These are phyloP conservation scores for Drosophila niveifrons DNA, from an alignment of 2,888 invertebrate genomes.

Conservation along the genomic window DNA sequence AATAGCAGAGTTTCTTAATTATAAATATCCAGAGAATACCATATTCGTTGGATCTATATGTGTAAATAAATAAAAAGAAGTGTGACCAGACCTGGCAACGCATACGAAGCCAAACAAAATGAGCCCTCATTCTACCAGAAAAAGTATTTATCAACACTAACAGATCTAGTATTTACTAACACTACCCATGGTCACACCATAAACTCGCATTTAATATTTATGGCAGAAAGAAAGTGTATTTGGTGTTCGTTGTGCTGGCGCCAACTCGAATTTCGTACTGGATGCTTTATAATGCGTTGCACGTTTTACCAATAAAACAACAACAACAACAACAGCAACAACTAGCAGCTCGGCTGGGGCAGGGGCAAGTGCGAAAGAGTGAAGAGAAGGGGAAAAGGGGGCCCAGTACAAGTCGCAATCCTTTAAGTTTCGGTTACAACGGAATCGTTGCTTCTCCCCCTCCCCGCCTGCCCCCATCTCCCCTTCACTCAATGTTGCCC, in stretches of 20 bases:
- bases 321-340: conserved; percentile 49
- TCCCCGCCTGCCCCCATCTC: too few relatives aligned
- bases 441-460: conserved; percentile 33
- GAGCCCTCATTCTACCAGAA: too few relatives aligned
- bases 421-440: conserved; percentile 66
- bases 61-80: too few relatives aligned
- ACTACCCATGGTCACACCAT: too few relatives aligned
- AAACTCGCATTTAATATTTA: too few relatives aligned
- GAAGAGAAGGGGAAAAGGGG: not conserved
- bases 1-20: too few relatives aligned
- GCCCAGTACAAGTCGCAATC: conserved; percentile 52
- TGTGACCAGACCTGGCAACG: too few relatives aligned
- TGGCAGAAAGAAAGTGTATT: not conserved
- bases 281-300: conserved; percentile 62
- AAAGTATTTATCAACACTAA: too few relatives aligned
- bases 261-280: not conserved
- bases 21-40: too few relatives aligned
- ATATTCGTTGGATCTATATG: too few relatives aligned
- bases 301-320: conserved; percentile 74
- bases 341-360: not conserved
- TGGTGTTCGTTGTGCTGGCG: not conserved
- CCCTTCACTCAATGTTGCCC: not conserved
- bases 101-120: too few relatives aligned
- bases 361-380: not conserved
- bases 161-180: too few relatives aligned